These are phyloP conservation scores for Channa striata DNA, from an alignment of 2,797 vertebrate species.

Conservation along the genomic window DNA sequence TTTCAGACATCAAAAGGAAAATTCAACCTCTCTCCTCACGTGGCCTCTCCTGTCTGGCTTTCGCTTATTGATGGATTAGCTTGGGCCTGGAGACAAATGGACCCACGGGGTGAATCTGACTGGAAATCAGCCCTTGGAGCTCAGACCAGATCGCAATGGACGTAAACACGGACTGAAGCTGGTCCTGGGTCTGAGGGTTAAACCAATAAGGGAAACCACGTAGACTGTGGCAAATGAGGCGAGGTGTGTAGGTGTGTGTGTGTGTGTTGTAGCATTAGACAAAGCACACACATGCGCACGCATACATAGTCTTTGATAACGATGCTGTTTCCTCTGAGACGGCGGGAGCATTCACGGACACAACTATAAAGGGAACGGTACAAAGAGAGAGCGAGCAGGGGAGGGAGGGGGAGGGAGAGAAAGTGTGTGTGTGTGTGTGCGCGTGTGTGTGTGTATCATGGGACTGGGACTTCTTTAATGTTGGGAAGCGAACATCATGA, in stretches of 20 bases:
- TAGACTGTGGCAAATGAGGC: conserved; percentile 66
- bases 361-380: conserved; percentile 57
- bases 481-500: conserved; percentile 70
- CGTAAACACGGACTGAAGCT: conserved; percentile 71
- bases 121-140: conserved; percentile 66
- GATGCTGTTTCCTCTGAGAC: conserved; percentile 55
- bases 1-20: conserved; percentile 67
- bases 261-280: conserved; percentile 67
- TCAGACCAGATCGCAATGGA: conserved; percentile 61
- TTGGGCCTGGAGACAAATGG: conserved; percentile 70
- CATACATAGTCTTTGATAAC: conserved; percentile 58
- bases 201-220: conserved; percentile 63
- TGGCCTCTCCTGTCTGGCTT: conserved; percentile 72
- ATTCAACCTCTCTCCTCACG: conserved; percentile 69
- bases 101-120: conserved; percentile 73
- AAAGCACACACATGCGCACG: conserved; percentile 40
- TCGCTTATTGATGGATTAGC: conserved; percentile 75
- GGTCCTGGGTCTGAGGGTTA: conserved; percentile 70
- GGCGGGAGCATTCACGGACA: conserved; percentile 61
- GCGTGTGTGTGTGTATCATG: conserved; percentile 69
- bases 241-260: conserved; percentile 56
- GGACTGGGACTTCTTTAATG: conserved; percentile 75
- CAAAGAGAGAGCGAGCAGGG: conserved; percentile 39
- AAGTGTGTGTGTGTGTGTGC: conserved; percentile 61
- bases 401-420: conserved; percentile 35